Conservation (phyloP, 2,113 vertebrate genomes). For the Cynoglossus semilaevis region DNA sequence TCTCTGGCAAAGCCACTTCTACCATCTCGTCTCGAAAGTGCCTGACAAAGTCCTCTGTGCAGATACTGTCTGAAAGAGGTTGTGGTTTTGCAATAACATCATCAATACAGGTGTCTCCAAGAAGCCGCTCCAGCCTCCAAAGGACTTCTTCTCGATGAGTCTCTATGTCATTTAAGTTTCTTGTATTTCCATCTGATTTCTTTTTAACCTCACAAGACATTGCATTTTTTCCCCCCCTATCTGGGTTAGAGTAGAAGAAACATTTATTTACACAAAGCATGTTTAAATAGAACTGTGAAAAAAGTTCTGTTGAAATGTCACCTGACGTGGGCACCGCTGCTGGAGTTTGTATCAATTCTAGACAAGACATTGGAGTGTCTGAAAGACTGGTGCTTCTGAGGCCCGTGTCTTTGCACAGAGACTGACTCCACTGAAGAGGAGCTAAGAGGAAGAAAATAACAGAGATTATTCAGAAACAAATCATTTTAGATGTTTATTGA, state of each 20-base stretch:
- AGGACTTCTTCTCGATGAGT: constrained; percentile 64
- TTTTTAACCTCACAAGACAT: constrained; percentile 3
- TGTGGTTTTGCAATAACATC: constrained; percentile 4
- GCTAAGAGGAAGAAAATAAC: constrained; percentile 31
- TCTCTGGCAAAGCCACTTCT: constrained; percentile 38
- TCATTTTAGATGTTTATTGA: background rate
- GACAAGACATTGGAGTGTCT: constrained; percentile 47
- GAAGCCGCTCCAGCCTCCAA: constrained; percentile 69
- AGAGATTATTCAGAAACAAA: background rate
- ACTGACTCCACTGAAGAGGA: constrained; percentile 46
- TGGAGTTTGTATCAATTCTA: constrained; percentile 34
- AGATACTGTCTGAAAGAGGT: constrained; percentile 71
- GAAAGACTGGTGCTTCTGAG: constrained; percentile 59
- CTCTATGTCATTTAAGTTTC: constrained; percentile 30
- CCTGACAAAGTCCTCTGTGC: constrained; percentile 78
- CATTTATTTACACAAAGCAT: background rate
- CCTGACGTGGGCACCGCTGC: constrained; percentile 36
- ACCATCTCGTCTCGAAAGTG: constrained; percentile 72
- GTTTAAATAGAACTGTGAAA: background rate
- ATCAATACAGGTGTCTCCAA: constrained; percentile 37
- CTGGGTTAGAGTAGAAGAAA: no score
- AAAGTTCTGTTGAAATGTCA: constrained; percentile 17
- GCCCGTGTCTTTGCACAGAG: constrained; percentile 68
- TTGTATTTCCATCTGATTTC: constrained; percentile 2
- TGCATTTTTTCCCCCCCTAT: no score